Evolutionary conservation across 2,797 vertebrate species (phyloP).

Genomic region (Macrochelys suwanniensis): DNA sequence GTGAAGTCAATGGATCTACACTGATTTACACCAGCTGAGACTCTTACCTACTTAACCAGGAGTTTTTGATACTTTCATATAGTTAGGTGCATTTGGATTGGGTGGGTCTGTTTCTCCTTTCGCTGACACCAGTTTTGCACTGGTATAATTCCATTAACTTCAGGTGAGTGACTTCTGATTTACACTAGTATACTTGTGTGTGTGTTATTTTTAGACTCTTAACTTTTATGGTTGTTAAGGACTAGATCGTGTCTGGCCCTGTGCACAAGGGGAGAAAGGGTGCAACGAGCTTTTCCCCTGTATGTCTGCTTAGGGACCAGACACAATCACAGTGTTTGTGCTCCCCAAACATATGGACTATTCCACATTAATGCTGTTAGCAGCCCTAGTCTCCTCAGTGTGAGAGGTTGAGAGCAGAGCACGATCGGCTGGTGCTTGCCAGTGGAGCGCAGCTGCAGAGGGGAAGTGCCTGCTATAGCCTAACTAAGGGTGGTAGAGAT

Average conservation of each 20-base stretch:
- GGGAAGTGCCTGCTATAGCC: background rate
- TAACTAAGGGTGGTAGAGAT: background rate
- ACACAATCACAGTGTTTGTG: background rate
- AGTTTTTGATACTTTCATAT: background rate
- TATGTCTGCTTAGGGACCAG: background rate
- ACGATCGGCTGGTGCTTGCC: background rate
- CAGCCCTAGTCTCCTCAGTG: background rate
- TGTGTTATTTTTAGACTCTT: background rate
- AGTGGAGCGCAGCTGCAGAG: background rate
- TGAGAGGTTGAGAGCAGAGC: background rate
- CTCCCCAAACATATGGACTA: background rate
- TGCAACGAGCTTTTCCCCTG: background rate
- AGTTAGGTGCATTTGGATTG: background rate
- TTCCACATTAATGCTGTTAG: background rate
- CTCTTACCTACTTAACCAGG: background rate
- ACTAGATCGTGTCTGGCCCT: background rate
- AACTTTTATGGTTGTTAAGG: background rate
- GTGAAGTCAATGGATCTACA: background rate
- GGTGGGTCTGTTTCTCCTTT: background rate
- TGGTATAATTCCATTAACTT: background rate
- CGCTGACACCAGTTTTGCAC: background rate
- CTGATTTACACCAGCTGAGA: background rate
- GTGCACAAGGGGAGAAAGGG: background rate
- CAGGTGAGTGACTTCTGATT: background rate
- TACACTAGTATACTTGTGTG: background rate